Base-by-base conservation (phyloP, 2,113 vertebrate species). In the Lepus americanus region DNA sequence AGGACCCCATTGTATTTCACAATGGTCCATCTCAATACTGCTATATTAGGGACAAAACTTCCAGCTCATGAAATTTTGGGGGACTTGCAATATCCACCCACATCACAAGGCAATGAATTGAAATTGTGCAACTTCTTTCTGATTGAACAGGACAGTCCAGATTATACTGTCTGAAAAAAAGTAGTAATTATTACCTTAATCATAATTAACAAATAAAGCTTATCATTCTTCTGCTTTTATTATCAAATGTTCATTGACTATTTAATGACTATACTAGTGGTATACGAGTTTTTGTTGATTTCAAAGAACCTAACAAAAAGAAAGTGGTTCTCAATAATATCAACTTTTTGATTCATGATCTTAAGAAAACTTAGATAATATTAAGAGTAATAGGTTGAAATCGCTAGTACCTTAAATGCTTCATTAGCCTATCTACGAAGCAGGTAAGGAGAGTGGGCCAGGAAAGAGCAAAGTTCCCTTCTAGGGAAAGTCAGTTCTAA, bases 401-500 rank as follows among this genome's bases (percentile, higher is more conserved):
- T 39, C 25, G 14, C 14, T 66, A 67, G 31, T 61, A 63, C 2
- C 4, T 17, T 61, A 89, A 85, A 20, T 53, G 23, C 2, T 84
- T 83, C 63, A 76, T 81, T 93, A 88, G 10, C 73, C 59, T 89
- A 36, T 4, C 20, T 78, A 49, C 19, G 14, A 76, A 82, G 36
- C 66, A 66, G 31, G 9, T 25, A 55, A 27, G 7, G 25, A 70
- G 9, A 61, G 3, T 76, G 33, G 39, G 66, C 44, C 29, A 92
- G 44, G n/a, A 79, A 89, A 94, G 79, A 95, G 55, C 36, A 85
- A 93, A 87, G 36, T 83, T 95, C 14, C 10, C 12, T 16, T 89
- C 66, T 7, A 63, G 66, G 29, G 10, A 92, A 84, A 93, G 64
- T 94, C 84, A 92, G 10, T 78, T 66, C 44, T 89, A 84, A 92